A percentile compares a stretch with the other conserved stretches of the same genome.
Evolutionary conservation across 2,113 vertebrate species (phyloP).

Genomic region (Sinocyclocheilus anshuiensis): DNA sequence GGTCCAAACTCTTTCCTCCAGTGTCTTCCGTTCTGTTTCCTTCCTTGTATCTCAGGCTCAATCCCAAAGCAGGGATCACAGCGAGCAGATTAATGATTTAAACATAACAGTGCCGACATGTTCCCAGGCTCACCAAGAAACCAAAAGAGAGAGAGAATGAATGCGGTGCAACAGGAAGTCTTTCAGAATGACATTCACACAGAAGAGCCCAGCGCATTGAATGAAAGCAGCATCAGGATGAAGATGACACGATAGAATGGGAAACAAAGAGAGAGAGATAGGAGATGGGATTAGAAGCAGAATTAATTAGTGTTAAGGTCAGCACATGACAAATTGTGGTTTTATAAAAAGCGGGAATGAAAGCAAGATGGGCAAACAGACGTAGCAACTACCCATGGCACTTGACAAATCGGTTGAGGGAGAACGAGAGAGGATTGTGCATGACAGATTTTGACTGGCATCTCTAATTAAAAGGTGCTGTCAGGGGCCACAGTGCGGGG

Average conservation of each 20-base stretch:
- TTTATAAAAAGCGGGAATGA: conserved; percentile 8
- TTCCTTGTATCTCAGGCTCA: conserved; percentile 24
- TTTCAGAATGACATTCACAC: conserved; percentile 58
- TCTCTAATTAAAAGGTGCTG: conserved; percentile 80
- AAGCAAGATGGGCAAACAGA: conserved; percentile 18
- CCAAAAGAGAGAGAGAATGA: conserved; percentile 30
- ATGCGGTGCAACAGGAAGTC: conserved; percentile 49
- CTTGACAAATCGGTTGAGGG: conserved; percentile 26
- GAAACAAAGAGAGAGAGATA: conserved; percentile 38
- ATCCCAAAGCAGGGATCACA: conserved; percentile 31
- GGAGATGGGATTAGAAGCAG: conserved; percentile 17
- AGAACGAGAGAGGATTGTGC: conserved; percentile 50
- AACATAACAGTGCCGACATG: conserved; percentile 19
- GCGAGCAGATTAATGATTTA: conserved; percentile 43
- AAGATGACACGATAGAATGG: conserved; percentile 47
- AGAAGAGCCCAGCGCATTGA: conserved; percentile 60
- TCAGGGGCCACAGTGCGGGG: conserved; percentile 73
- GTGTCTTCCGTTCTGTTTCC: neutral
- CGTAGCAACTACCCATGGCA: conserved; percentile 12
- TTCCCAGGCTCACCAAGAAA: conserved; percentile 27
- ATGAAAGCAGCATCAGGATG: conserved; percentile 17
- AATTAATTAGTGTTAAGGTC: conserved; percentile 34
- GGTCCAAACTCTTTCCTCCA: neutral
- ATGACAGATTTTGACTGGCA: conserved; percentile 74
- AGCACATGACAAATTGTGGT: conserved; percentile 30